Conservation (phyloP, 35 echinoderm and acorn worm species). For the Nesometra sesokonis region DNA sequence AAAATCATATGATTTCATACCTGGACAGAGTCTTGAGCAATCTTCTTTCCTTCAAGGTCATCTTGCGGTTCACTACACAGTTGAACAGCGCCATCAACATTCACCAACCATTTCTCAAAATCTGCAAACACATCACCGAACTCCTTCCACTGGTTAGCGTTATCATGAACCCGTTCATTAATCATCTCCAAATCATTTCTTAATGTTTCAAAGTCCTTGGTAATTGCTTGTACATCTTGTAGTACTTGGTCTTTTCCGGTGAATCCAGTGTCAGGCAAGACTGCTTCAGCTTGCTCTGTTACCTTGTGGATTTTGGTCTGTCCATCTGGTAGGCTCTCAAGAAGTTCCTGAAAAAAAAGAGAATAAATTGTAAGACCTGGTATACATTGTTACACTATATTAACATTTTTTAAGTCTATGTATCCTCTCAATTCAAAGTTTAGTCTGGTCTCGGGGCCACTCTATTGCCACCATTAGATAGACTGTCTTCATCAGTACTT, state of each 20-base stretch:
- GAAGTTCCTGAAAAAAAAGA: conserved; percentile 27
- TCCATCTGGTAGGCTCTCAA: conserved; percentile 35
- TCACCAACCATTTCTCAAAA: conserved; percentile 30
- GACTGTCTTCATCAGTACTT: too few relatives aligned
- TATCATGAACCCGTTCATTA: neutral
- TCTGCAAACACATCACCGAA: conserved; percentile 26
- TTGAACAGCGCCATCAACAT: conserved; percentile 8
- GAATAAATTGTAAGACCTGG: too few relatives aligned
- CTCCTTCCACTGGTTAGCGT: conserved; percentile 1
- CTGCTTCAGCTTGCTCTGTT: conserved; percentile 29
- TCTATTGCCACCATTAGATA: too few relatives aligned
- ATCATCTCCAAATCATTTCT: conserved; percentile 20
- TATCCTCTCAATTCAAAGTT: too few relatives aligned
- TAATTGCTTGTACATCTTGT: conserved; percentile 28
- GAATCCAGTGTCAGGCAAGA: conserved; percentile 39
- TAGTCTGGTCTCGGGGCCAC: too few relatives aligned
- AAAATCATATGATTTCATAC: conserved; percentile 5
- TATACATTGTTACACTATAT: too few relatives aligned
- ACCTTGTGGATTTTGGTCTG: conserved; percentile 22
- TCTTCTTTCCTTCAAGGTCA: conserved; percentile 33
- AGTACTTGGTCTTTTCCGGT: conserved; percentile 31
- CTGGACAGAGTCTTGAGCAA: conserved; percentile 23
- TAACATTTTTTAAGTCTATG: too few relatives aligned
- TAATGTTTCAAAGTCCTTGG: conserved; percentile 29
- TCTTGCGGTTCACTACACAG: neutral